A percentile compares a stretch with the other conserved stretches of the same genome.
Conservation (phyloP, 1,140 invertebrate genomes). For the Drosophila repletoides region DNA sequence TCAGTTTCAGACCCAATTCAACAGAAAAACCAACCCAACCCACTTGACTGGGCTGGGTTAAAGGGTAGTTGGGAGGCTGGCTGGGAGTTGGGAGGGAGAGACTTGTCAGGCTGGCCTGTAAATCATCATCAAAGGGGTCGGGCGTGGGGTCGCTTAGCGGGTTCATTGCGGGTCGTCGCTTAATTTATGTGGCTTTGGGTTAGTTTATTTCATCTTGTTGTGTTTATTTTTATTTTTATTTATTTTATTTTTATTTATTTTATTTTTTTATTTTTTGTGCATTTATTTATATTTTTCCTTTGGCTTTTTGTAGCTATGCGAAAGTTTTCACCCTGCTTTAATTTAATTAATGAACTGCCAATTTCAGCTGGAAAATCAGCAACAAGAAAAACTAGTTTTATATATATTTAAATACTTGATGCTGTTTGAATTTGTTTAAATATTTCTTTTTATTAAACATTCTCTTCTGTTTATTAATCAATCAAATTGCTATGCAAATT, state of each 20-base stretch:
- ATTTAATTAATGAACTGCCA: conserved; percentile 71
- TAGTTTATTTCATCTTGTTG: conserved; percentile 36
- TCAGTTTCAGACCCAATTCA: background rate
- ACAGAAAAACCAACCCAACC: conserved; percentile 15
- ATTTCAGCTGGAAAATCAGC: conserved; percentile 22
- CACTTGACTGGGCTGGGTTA: conserved; percentile 24
- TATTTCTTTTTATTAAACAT: background rate
- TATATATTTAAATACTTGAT: conserved; percentile 4
- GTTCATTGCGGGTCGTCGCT: conserved; percentile 44
- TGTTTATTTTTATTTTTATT: conserved; percentile 30
- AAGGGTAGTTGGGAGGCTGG: conserved; percentile 16
- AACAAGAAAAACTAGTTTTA: conserved; percentile 17
- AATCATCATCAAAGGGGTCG: conserved; percentile 61
- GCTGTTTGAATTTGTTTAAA: background rate
- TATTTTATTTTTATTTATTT: background rate
- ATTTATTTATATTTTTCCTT: conserved; percentile 28
- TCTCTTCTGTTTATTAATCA: conserved; percentile 47
- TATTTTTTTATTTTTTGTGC: conserved; percentile 37
- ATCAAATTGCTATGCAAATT: conserved; percentile 45
- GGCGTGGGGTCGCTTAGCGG: conserved; percentile 28
- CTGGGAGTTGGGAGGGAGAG: background rate
- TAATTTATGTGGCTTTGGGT: conserved; percentile 71
- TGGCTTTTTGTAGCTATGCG: conserved; percentile 14
- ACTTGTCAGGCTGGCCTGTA: conserved; percentile 41
- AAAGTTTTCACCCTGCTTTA: conserved; percentile 51